Evolutionary conservation across 2,113 vertebrate genomes (phyloP).

Genomic region (Delphinus delphis): DNA sequence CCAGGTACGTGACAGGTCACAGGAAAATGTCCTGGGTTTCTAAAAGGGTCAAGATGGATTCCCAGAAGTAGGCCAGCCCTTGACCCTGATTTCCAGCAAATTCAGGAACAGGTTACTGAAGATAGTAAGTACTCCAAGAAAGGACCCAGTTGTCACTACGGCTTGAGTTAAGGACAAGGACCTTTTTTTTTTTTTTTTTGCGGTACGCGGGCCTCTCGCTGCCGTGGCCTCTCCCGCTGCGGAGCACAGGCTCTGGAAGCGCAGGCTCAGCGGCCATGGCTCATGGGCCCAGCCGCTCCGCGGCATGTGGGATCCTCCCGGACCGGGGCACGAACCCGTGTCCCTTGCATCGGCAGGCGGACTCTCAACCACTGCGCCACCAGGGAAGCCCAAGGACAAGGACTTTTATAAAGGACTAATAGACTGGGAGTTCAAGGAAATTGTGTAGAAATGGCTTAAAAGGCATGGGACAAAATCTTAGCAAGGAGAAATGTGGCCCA

Average conservation of each 20-base stretch:
- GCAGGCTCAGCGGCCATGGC: too few relatives aligned
- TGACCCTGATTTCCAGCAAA: not conserved
- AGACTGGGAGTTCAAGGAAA: not conserved
- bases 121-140: not conserved
- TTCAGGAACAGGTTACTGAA: not conserved
- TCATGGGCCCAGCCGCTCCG: too few relatives aligned
- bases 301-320: too few relatives aligned
- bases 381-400: not conserved
- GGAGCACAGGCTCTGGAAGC: too few relatives aligned
- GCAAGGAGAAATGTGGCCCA: too few relatives aligned
- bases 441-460: not conserved
- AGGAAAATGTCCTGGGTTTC: not conserved
- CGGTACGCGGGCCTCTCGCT: too few relatives aligned
- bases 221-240: too few relatives aligned
- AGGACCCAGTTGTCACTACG: not conserved
- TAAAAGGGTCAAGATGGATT: not conserved
- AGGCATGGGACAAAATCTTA: not conserved
- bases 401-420: not conserved
- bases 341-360: too few relatives aligned
- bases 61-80: not conserved
- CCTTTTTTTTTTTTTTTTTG: too few relatives aligned
- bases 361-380: too few relatives aligned
- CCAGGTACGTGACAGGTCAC: fast-evolving
- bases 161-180: not conserved
- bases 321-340: too few relatives aligned